Conservation (phyloP, 2,113 vertebrate species). For the Oreochromis spilurus region DNA sequence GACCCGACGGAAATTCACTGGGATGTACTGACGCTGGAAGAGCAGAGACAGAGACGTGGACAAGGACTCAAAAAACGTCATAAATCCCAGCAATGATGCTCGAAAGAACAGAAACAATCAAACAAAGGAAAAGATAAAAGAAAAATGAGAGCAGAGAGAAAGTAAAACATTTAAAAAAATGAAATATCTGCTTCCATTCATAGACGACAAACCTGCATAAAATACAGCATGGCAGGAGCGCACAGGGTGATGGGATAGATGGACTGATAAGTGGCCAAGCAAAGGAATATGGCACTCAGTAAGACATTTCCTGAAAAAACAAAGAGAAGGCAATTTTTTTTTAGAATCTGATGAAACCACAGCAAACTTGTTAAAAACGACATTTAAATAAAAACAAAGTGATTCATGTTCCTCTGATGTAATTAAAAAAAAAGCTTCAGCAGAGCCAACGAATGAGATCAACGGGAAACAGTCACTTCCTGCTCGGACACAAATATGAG, state of each 20-base stretch:
- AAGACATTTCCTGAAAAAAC: conserved; percentile 81
- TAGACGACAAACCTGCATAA: conserved; percentile 76
- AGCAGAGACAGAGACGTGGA: not conserved
- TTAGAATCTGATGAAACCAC: not conserved
- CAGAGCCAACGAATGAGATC: not conserved
- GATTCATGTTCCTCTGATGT: fast-evolving
- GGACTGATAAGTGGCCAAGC: conserved; percentile 93
- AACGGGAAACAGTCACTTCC: not conserved
- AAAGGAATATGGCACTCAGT: conserved; percentile 91
- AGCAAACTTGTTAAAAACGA: not conserved
- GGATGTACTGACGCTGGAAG: conserved; percentile 85
- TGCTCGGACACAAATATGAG: fast-evolving
- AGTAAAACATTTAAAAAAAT: not conserved
- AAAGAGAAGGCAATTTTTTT: not conserved
- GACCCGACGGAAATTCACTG: conserved; percentile 75
- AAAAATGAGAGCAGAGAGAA: not conserved
- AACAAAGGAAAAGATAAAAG: fast-evolving
- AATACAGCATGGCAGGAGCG: conserved; percentile 85
- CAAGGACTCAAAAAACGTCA: not conserved
- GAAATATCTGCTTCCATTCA: not conserved
- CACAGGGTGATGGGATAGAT: conserved; percentile 91
- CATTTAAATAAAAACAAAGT: not conserved
- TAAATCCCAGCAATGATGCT: not conserved
- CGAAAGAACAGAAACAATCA: not conserved
- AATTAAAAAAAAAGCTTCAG: not conserved